Base-by-base conservation (phyloP, 2,113 vertebrate species). In the Saccopteryx bilineata region DNA sequence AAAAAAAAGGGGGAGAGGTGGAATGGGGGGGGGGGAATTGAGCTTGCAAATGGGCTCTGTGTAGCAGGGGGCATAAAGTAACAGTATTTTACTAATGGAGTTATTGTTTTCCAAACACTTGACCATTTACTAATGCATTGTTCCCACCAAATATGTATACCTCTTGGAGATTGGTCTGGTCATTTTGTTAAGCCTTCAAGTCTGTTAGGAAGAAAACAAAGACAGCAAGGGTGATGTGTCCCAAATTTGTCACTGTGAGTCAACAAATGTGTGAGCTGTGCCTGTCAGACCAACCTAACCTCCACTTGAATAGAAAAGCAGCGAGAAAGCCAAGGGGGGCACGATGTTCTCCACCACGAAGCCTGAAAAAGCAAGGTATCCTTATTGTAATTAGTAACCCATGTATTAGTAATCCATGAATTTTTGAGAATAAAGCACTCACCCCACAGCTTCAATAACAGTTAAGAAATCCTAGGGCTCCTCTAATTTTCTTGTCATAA, bases 41-140 rank as follows among this genome's bases (percentile, higher is more conserved):
- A 96, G 48, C 28, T 78, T 86, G 2, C 23, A 96, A 52, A 33
- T 82, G 89, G 75, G 21, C 63, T 86, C 23, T 85, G 5, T 14
- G 5, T 23, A 60, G 69, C 71, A 86, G 50, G 52, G 91, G 66
- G 12, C 68, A 75, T 39, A 95, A 97, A 96, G 91, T 33, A 80
- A 82, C 56, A 71, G 33, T 52, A 75, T 7, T 92, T 87, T 69
- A 63, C 28, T 63, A 80, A 50, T 39, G 18, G 50, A 80, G 28
- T 31, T 72, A 3, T 65, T 92, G 28, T 92, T 83, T 76, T 68
- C 19, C 66, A 90, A 92, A 50, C 19, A 50, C 50, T 89, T 91
- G 54, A 65, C 75, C 46, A 8, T 72, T 91, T 92, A 63, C 66
- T n/a, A 83, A 71, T 68, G 58, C 19, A 60, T 72, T 87, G 78